Evolutionary conservation across 2,888 invertebrate species (phyloP).

Genomic region (Colletes collaris): DNA sequence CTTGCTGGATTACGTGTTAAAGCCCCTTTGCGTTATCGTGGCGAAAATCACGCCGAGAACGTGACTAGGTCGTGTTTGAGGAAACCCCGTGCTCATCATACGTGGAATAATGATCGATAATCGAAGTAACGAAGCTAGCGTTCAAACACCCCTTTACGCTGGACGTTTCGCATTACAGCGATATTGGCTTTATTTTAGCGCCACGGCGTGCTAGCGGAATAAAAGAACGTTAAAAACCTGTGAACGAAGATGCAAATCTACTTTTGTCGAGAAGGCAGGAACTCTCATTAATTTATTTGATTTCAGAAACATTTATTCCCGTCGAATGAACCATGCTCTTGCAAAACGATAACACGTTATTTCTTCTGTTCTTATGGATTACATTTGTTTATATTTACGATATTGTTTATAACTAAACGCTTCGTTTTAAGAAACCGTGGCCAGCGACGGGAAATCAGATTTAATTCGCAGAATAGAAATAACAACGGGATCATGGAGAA

Average conservation of each 20-base stretch:
- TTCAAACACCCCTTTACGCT: slow-evolving; percentile 8
- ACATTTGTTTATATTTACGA: too few species aligned
- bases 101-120: slow-evolving; percentile 45
- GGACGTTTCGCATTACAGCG: slow-evolving; percentile 3
- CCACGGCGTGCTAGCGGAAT: background rate
- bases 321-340: too few species aligned
- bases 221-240: background rate
- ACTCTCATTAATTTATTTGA: too few species aligned
- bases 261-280: too few species aligned
- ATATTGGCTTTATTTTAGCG: slow-evolving; percentile 4
- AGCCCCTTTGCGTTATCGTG: slow-evolving; percentile 44
- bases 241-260: background rate
- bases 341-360: too few species aligned
- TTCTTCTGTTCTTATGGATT: too few species aligned
- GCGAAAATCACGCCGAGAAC: slow-evolving; percentile 41
- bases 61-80: slow-evolving; percentile 53
- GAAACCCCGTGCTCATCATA: slow-evolving; percentile 29
- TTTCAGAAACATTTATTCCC: too few species aligned
- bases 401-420: too few species aligned
- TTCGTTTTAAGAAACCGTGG: too few species aligned
- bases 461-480: background rate
- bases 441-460: background rate
- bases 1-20: slow-evolving; percentile 40
- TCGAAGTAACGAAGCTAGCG: slow-evolving; percentile 47
- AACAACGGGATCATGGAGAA: slow-evolving; percentile 1